These are phyloP conservation scores for Gila orcuttii DNA, from an alignment of 2,113 vertebrate genomes.

Conservation along the genomic window DNA sequence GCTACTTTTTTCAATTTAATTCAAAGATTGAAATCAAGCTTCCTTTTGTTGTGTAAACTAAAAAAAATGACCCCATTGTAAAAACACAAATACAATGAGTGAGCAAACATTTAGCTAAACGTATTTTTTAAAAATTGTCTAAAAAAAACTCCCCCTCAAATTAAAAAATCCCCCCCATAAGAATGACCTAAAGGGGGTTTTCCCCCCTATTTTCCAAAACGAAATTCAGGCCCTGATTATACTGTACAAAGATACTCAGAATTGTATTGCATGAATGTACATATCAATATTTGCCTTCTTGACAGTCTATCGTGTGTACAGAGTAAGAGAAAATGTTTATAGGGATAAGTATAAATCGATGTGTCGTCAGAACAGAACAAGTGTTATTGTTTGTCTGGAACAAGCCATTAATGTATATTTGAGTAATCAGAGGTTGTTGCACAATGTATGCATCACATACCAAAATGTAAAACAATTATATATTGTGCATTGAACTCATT, in stretches of 20 bases:
- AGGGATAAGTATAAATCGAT: slow-evolving; percentile 68
- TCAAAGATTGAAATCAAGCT: too few species aligned
- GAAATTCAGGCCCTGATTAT: too few species aligned
- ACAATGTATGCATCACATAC: slow-evolving; percentile 72
- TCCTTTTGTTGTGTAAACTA: too few species aligned
- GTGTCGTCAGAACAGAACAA: slow-evolving; percentile 64
- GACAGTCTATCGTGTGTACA: slow-evolving; percentile 65
- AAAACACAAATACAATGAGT: too few species aligned
- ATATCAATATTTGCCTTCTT: slow-evolving; percentile 78
- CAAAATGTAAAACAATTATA: slow-evolving; percentile 72
- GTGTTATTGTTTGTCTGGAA: slow-evolving; percentile 74
- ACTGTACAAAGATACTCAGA: slow-evolving; percentile 72
- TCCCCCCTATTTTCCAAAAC: too few species aligned
- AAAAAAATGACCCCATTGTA: too few species aligned
- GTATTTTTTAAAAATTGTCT: too few species aligned
- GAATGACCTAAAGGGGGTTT: too few species aligned
- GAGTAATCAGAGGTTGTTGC: slow-evolving; percentile 72
- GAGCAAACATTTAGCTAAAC: too few species aligned
- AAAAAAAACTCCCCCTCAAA: too few species aligned
- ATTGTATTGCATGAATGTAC: slow-evolving; percentile 83
- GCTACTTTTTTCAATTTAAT: too few species aligned
- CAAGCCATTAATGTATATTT: slow-evolving; percentile 75
- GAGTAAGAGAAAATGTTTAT: slow-evolving; percentile 66
- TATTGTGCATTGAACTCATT: slow-evolving; percentile 71
- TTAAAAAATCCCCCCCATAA: too few species aligned